Evolutionary conservation across 2,113 vertebrate genomes (phyloP).

Genomic region (Hydropotes inermis): DNA sequence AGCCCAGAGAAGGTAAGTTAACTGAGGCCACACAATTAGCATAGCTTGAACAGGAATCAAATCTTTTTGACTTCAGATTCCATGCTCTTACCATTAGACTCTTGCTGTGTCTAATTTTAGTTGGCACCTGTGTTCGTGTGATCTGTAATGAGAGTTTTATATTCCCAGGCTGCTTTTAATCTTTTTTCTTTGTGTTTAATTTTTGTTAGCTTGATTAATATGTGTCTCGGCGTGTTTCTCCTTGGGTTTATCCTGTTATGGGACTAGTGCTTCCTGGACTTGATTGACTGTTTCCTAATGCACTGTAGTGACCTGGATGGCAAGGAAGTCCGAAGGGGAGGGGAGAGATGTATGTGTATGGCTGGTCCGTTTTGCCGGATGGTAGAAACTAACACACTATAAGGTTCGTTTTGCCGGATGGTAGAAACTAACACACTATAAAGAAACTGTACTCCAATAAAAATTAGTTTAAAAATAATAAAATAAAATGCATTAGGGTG

Average conservation of each 20-base stretch:
- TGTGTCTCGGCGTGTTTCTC: neutral
- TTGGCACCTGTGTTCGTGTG: neutral
- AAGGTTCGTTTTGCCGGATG: neutral
- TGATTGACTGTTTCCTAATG: neutral
- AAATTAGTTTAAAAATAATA: neutral
- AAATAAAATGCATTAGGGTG: neutral
- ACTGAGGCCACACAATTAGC: neutral
- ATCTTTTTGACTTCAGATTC: neutral
- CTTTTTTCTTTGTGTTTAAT: neutral
- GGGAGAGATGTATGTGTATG: neutral
- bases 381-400: neutral
- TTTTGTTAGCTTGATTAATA: neutral
- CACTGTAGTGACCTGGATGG: neutral
- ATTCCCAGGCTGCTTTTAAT: neutral
- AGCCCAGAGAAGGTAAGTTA: neutral
- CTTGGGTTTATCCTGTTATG: neutral
- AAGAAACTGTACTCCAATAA: neutral
- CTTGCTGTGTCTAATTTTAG: neutral
- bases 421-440: neutral
- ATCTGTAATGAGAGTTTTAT: neutral
- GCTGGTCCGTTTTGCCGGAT: neutral
- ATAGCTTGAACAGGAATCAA: neutral
- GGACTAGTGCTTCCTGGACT: neutral
- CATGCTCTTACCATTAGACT: neutral
- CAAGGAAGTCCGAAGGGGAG: neutral